Conservation (phyloP, 92 coral and sea anemone genomes). For the Epizoanthus scotinus region DNA sequence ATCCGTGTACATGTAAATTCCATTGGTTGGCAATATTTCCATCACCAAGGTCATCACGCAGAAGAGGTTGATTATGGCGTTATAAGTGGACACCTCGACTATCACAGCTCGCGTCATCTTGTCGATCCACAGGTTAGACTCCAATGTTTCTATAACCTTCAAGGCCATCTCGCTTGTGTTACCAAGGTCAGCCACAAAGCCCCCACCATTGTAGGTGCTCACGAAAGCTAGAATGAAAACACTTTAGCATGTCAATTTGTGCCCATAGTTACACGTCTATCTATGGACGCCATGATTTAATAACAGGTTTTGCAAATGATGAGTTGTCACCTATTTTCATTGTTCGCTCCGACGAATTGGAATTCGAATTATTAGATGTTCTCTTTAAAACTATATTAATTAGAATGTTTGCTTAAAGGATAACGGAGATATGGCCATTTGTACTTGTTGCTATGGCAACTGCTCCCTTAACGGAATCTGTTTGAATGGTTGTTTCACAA, state of each 20-base stretch:
- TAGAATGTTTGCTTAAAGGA: no score
- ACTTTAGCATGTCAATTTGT: background rate
- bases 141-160: slow-evolving; percentile 61
- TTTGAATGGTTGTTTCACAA: no score
- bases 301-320: no score
- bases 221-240: slow-evolving; percentile 52
- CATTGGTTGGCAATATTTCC: slow-evolving; percentile 86
- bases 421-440: no score
- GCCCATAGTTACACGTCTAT: background rate
- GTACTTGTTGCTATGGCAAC: no score
- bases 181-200: slow-evolving; percentile 82
- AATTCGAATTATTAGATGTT: no score
- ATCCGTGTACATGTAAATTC: slow-evolving; percentile 75
- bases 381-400: no score
- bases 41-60: slow-evolving; percentile 79
- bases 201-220: slow-evolving; percentile 75
- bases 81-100: slow-evolving; percentile 75
- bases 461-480: no score
- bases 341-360: no score
- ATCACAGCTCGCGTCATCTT: slow-evolving; percentile 80
- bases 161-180: slow-evolving; percentile 67
- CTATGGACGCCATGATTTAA: no score
- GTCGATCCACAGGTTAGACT: slow-evolving; percentile 81
- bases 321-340: no score
- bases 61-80: slow-evolving; percentile 80